Conservation (phyloP, 2,113 vertebrate genomes). For the Ptychochromis oligacanthus region DNA sequence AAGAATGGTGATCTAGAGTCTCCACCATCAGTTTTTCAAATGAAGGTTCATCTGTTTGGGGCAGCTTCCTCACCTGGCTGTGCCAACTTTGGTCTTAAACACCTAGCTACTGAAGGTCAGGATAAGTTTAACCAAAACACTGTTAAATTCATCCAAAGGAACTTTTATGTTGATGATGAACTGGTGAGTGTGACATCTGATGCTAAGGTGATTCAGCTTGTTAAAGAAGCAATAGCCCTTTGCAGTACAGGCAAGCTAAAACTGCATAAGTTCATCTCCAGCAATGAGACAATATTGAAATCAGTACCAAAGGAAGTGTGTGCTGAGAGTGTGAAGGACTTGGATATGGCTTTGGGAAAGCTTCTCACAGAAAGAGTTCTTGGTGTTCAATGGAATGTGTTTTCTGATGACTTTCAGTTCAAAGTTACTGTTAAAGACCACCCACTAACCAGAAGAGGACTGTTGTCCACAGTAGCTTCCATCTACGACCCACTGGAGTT, state of each 20-base stretch:
- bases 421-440: background rate
- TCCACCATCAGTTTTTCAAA: too few relatives aligned
- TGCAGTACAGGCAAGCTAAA: background rate
- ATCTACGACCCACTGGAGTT: background rate
- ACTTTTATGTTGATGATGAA: background rate
- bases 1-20: too few relatives aligned
- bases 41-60: too few relatives aligned
- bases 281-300: background rate
- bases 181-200: background rate
- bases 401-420: conserved; percentile 22
- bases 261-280: background rate
- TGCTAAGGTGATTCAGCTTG: background rate
- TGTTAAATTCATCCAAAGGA: background rate
- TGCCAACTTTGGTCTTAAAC: too few relatives aligned
- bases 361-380: background rate
- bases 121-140: background rate
- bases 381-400: background rate
- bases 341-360: background rate
- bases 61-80: too few relatives aligned
- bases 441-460: background rate
- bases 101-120: too few relatives aligned
- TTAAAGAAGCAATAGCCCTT: background rate
- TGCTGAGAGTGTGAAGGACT: background rate
- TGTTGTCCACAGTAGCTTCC: conserved; percentile 17
- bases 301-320: conserved; percentile 3